Base-by-base conservation (phyloP, 2,797 vertebrate genomes). In the Tangara arthus region DNA sequence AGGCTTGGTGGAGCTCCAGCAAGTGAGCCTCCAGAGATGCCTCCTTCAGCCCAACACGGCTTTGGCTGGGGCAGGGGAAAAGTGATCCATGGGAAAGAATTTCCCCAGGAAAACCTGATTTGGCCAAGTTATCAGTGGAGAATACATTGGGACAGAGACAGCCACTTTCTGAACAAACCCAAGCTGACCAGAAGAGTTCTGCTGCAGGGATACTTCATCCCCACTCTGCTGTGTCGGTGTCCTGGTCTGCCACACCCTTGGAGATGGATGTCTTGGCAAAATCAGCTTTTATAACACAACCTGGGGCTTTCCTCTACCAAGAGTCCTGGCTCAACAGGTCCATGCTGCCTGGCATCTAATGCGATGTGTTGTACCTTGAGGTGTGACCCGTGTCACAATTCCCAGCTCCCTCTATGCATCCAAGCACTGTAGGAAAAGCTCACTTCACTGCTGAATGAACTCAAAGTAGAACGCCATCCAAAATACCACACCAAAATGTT, bases 151-250 rank as follows among this genome's bases (percentile, higher is more conserved):
- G 47, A 68, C 46, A 71, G 39, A 47, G 21, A 42, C 50, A 47
- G 46, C 9, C 24, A 15, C 15, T 77, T 69, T 26, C 53, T 66
- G 64, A 92, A 82, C 22, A 79, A 76, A 87, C 32, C 30, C 20
- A 65, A 53, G 15, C 15, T 3, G 4, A 44, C 23, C 9, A 2
- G 39, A 66, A 41, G 19, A 64, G 37, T 37, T 27, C 53, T 64
- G 37, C 55, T 50, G 47, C 59, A 77, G 10, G 18, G 52, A 73
- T 0, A 1, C 6, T 39, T 85, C 15, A 9, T 64, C 30, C 37
- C 20, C 12, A 4, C 4, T 0, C 0, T 3, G 52, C 56, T 56
- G 8, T 4, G 2, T 2, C 5, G 23, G 44, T 39, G 22, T 50
- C 71, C 42, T 44, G 11, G 12, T 19, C 77, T 56, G 77, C 18